phyloP scores from a whole-genome alignment of 2,888 invertebrate species.

The Thymelicus lineola region DNA sequence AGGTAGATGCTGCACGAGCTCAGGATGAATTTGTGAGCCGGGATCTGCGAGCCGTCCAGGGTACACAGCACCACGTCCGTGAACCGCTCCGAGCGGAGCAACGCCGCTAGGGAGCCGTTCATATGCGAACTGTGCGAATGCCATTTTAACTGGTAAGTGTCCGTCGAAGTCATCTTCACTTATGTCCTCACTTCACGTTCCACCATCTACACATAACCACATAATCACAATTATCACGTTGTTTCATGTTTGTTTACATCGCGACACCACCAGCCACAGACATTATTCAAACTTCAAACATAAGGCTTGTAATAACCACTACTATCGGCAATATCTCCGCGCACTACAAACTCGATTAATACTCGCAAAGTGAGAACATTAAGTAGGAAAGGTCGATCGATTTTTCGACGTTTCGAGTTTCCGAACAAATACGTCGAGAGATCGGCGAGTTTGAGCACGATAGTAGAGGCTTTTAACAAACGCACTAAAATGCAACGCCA shows the following conservation, averaged over 20 bases:
- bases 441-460: constrained; percentile 11
- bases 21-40: constrained; percentile 93
- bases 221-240: constrained; percentile 19
- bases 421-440: neutral
- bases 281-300: constrained; percentile 17
- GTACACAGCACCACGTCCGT: constrained; percentile 93
- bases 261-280: constrained; percentile 1
- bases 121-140: constrained; percentile 93
- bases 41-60: constrained; percentile 91
- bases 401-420: constrained; percentile 4
- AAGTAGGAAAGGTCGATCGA: neutral
- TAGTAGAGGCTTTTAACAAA: neutral
- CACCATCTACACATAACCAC: constrained; percentile 48
- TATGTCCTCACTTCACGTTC: constrained; percentile 42
- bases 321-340: constrained; percentile 20
- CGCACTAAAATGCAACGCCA: constrained; percentile 5
- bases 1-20: constrained; percentile 90
- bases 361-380: constrained; percentile 4
- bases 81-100: constrained; percentile 91
- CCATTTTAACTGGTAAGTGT: constrained; percentile 96
- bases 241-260: constrained; percentile 25
- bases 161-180: constrained; percentile 81
- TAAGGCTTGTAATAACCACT: neutral
- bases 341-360: constrained; percentile 13
- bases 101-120: constrained; percentile 91